Conservation (phyloP, 2,888 invertebrate species). For the Dynastes hyllus region DNA sequence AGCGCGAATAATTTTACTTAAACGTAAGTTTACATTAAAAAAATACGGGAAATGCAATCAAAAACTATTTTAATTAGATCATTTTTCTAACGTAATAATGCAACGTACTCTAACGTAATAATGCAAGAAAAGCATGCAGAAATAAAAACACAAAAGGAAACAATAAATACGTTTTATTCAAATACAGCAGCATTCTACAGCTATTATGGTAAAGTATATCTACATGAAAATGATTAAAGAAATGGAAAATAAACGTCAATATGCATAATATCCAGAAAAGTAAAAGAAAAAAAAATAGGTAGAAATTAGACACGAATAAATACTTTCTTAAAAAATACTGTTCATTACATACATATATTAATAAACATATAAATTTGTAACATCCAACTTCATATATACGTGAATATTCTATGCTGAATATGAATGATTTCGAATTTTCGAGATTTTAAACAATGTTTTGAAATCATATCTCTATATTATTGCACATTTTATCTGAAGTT, state of each 20-base stretch:
- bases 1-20: too few relatives aligned
- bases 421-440: too few relatives aligned
- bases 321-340: slow-evolving; percentile 25
- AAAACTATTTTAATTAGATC: too few relatives aligned
- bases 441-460: too few relatives aligned
- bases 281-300: neutral
- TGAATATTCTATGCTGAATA: too few relatives aligned
- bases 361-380: too few relatives aligned
- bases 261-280: slow-evolving; percentile 2
- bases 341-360: neutral
- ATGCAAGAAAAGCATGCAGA: slow-evolving; percentile 41
- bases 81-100: neutral
- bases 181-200: slow-evolving; percentile 41
- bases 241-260: slow-evolving; percentile 16
- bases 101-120: neutral
- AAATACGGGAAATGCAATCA: neutral
- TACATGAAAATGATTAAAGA: slow-evolving; percentile 37
- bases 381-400: too few relatives aligned
- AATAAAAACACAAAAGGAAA: slow-evolving; percentile 52
- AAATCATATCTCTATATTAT: too few relatives aligned
- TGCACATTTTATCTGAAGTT: too few relatives aligned
- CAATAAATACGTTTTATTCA: slow-evolving; percentile 50
- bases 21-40: too few relatives aligned
- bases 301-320: neutral
- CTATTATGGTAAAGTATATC: slow-evolving; percentile 38